These are phyloP conservation scores for Acipenser transmontanus DNA, from an alignment of 2,797 vertebrate genomes.

Conservation along the genomic window DNA sequence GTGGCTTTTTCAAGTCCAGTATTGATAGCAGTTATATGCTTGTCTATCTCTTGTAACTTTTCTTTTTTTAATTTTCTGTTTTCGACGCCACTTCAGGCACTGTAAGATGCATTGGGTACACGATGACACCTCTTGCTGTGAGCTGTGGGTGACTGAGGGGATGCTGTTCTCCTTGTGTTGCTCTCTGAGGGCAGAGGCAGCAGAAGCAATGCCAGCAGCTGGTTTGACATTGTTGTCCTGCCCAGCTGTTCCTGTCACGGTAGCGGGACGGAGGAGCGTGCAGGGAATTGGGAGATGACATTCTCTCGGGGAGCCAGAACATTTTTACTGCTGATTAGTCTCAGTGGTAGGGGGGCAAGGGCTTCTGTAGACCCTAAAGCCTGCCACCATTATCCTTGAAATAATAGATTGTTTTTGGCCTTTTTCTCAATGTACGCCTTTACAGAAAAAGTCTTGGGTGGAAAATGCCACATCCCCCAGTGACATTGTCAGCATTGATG, in stretches of 20 bases:
- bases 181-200: conserved; percentile 33
- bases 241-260: conserved; percentile 34
- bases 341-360: conserved; percentile 36
- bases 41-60: too few relatives aligned
- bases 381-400: conserved; percentile 42
- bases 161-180: conserved; percentile 29
- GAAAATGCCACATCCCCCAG: conserved; percentile 45
- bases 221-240: conserved; percentile 38
- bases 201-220: conserved; percentile 25
- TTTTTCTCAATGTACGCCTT: conserved; percentile 28
- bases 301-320: conserved; percentile 35
- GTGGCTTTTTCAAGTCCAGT: too few relatives aligned
- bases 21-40: too few relatives aligned
- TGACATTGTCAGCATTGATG: conserved; percentile 48
- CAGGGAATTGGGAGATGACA: conserved; percentile 16
- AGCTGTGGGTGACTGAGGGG: conserved; percentile 25
- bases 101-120: conserved; percentile 28
- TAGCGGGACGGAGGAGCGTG: conserved; percentile 30
- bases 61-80: too few relatives aligned
- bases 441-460: conserved; percentile 37
- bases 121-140: conserved; percentile 25
- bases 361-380: conserved; percentile 42
- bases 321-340: conserved; percentile 53
- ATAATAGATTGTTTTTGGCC: conserved; percentile 25
- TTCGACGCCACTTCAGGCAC: conserved; percentile 33